Percentiles rank a stretch among this genome's conserved stretches.
phyloP scores from a whole-genome alignment of 92 coral and sea anemone genomes.

The Bergia sp. region DNA sequence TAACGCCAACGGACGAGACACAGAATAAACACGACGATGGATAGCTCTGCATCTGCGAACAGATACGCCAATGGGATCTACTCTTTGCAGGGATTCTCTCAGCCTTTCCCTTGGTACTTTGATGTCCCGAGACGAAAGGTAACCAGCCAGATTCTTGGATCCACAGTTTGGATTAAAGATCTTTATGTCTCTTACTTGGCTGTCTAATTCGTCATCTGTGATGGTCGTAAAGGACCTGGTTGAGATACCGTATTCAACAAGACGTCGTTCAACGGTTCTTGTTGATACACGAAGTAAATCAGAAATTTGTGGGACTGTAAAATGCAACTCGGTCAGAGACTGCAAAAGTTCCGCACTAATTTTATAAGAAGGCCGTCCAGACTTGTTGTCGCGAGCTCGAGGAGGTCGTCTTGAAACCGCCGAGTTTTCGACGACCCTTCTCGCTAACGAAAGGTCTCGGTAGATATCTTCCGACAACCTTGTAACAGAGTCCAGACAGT shows the following conservation, averaged over 20 bases:
- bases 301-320: too few relatives aligned
- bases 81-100: slow-evolving; percentile 62
- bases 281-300: slow-evolving; percentile 32
- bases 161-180: slow-evolving; percentile 59
- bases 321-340: not conserved
- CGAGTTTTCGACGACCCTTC: slow-evolving; percentile 25
- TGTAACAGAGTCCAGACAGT: too few relatives aligned
- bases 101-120: slow-evolving; percentile 56
- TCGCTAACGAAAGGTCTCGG: slow-evolving; percentile 27
- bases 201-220: slow-evolving; percentile 56
- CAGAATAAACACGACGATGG: slow-evolving; percentile 55
- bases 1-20: slow-evolving; percentile 47
- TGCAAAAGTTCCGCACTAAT: slow-evolving; percentile 45
- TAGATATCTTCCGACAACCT: slow-evolving; percentile 16
- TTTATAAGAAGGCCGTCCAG: slow-evolving; percentile 42
- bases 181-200: slow-evolving; percentile 46
- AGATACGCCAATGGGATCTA: slow-evolving; percentile 64
- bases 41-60: slow-evolving; percentile 63
- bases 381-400: too few relatives aligned
- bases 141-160: slow-evolving; percentile 67
- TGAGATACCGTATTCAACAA: slow-evolving; percentile 58
- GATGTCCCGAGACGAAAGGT: slow-evolving; percentile 58
- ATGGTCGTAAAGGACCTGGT: slow-evolving; percentile 56
- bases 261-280: slow-evolving; percentile 69
- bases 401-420: not conserved